Conservation (phyloP, 2,113 vertebrate genomes). For the Saccopteryx bilineata region DNA sequence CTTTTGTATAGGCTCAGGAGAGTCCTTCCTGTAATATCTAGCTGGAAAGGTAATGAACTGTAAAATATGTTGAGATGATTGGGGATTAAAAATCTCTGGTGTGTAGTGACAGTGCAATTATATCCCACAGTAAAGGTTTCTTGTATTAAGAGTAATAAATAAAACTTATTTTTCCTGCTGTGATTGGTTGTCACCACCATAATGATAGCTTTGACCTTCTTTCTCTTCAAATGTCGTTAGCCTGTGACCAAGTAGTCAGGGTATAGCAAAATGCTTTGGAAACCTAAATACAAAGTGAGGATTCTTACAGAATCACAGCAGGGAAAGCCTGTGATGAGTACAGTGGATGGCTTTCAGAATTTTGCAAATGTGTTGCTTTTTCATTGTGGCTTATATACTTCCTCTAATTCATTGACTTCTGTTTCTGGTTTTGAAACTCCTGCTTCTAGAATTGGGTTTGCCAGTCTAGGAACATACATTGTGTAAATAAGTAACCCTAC, state of each 20-base stretch:
- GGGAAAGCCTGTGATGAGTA: not conserved
- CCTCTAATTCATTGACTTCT: not conserved
- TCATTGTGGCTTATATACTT: not conserved
- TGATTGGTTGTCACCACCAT: constrained; percentile 89
- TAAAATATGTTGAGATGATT: constrained; percentile 93
- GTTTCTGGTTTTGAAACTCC: constrained; percentile 11
- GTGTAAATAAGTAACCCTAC: not conserved
- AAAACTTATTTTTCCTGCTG: constrained; percentile 87
- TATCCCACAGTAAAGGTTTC: constrained; percentile 90
- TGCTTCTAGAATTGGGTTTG: not conserved
- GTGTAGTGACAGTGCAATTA: constrained; percentile 92
- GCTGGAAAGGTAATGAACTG: constrained; percentile 92
- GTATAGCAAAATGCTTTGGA: constrained; percentile 72
- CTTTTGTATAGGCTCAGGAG: constrained; percentile 89
- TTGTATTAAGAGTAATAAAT: constrained; percentile 91
- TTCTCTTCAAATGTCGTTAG: constrained; percentile 87
- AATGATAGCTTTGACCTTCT: constrained; percentile 91
- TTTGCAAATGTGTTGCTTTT: not conserved
- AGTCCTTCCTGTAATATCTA: constrained; percentile 89
- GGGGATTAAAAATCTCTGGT: constrained; percentile 93
- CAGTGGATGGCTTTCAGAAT: not conserved
- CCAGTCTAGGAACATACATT: not conserved
- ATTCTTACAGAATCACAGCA: constrained; percentile 2
- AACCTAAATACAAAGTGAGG: constrained; percentile 71
- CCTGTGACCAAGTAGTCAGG: constrained; percentile 86